Conservation (phyloP, 1,140 invertebrate genomes). For the Oncopodura yosiiana region DNA sequence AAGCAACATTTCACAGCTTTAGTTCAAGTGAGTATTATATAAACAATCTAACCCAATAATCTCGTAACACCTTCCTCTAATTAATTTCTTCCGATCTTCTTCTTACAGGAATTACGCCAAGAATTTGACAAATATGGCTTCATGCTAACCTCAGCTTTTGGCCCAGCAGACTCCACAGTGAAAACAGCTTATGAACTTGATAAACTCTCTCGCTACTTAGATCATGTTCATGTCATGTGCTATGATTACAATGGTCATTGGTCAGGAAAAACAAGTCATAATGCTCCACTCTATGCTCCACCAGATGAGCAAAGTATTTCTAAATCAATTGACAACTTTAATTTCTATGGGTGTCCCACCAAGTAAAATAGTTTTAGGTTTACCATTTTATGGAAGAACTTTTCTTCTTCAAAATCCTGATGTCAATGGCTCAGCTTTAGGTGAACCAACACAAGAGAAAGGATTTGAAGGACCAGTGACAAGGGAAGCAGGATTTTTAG, state of each 20-base stretch:
- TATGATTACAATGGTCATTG: constrained; percentile 83
- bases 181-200: constrained; percentile 64
- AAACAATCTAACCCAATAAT: background rate
- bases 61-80: background rate
- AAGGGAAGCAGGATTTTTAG: constrained; percentile 69
- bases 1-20: constrained; percentile 64
- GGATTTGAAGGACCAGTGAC: constrained; percentile 67
- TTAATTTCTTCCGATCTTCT: background rate
- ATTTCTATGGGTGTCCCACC: constrained; percentile 50
- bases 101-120: constrained; percentile 49
- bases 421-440: constrained; percentile 40
- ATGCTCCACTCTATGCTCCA: constrained; percentile 43
- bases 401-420: constrained; percentile 50
- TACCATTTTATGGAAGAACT: constrained; percentile 72
- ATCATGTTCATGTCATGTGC: constrained; percentile 78
- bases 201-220: constrained; percentile 58
- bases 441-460: constrained; percentile 43
- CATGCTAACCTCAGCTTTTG: constrained; percentile 65
- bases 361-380: constrained; percentile 66
- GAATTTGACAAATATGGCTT: constrained; percentile 51
- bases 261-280: constrained; percentile 63
- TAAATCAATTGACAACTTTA: constrained; percentile 36
- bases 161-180: constrained; percentile 58
- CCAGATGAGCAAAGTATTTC: constrained; percentile 8
- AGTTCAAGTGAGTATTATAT: constrained; percentile 49